Evolutionary conservation across 2,797 vertebrate genomes (phyloP).

Genomic region (Simalia tracyae): DNA sequence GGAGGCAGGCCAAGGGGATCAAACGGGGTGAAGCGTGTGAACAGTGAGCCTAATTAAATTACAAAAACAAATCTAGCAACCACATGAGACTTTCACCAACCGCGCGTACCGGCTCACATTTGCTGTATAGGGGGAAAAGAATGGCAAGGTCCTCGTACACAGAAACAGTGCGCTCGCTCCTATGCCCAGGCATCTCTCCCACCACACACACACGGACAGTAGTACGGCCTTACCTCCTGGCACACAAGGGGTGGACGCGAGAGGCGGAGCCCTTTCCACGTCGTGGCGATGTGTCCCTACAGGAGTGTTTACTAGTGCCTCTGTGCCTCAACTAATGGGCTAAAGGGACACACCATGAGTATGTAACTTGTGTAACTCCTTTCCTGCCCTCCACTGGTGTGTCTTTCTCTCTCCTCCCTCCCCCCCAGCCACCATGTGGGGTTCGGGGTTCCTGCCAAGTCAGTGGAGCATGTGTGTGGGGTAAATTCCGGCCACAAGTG

Average conservation of each 20-base stretch:
- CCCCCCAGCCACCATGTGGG: neutral
- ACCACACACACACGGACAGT: neutral
- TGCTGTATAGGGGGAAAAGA: neutral
- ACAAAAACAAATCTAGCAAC: neutral
- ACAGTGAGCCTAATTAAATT: neutral
- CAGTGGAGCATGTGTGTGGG: conserved; percentile 17
- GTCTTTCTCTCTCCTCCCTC: neutral
- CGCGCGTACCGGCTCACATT: neutral
- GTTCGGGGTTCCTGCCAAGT: conserved; percentile 31
- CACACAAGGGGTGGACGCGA: neutral
- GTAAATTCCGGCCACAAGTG: conserved; percentile 37
- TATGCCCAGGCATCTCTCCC: neutral
- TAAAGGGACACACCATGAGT: neutral
- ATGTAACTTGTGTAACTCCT: neutral
- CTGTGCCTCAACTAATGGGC: neutral
- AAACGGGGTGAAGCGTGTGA: neutral
- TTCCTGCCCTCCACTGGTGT: neutral
- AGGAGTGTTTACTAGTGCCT: neutral
- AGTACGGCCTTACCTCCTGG: conserved; percentile 26
- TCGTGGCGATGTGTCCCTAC: neutral
- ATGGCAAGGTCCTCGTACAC: neutral
- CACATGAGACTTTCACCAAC: neutral
- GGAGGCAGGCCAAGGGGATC: neutral
- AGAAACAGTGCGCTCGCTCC: neutral
- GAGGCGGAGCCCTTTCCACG: neutral